phyloP scores from a whole-genome alignment of 1,140 invertebrate genomes.

The Onthophagus taurus region DNA sequence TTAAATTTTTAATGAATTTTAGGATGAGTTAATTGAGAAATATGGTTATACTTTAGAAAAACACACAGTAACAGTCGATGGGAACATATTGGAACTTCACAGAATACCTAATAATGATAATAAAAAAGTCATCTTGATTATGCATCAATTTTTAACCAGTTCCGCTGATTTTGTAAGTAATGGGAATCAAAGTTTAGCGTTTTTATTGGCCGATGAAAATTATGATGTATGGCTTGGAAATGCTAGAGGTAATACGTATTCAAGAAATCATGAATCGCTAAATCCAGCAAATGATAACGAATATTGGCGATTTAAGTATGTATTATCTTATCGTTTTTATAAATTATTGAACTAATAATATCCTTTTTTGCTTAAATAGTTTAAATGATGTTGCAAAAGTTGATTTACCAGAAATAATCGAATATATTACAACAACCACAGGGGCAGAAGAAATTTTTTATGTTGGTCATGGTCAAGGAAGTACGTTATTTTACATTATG shows the following conservation, averaged over 20 bases:
- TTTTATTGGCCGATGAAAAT: conserved; percentile 46
- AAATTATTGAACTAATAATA: no score
- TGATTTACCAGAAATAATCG: no score
- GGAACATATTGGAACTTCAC: conserved; percentile 41
- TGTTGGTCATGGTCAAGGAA: no score
- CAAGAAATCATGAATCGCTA: conserved; percentile 44
- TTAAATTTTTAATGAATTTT: no score
- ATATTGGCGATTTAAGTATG: conserved; percentile 40
- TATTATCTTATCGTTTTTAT: no score
- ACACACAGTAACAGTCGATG: conserved; percentile 40
- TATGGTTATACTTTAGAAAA: conserved; percentile 35
- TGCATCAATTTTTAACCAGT: conserved; percentile 59
- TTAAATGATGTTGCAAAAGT: conserved; percentile 48
- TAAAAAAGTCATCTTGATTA: conserved; percentile 35
- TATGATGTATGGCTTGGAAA: conserved; percentile 70
- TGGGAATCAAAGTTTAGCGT: conserved; percentile 44
- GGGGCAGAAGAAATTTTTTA: no score
- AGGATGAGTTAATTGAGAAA: conserved; percentile 26
- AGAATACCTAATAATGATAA: conserved; percentile 32
- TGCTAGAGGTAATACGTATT: conserved; percentile 57
- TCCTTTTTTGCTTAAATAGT: conserved; percentile 56
- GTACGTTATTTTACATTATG: conserved; percentile 39
- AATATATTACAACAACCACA: no score
- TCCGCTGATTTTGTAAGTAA: conserved; percentile 56
- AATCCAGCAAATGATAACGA: conserved; percentile 42